Evolutionary conservation across 2,113 vertebrate genomes (phyloP).

Genomic region (Psettodes erumei): DNA sequence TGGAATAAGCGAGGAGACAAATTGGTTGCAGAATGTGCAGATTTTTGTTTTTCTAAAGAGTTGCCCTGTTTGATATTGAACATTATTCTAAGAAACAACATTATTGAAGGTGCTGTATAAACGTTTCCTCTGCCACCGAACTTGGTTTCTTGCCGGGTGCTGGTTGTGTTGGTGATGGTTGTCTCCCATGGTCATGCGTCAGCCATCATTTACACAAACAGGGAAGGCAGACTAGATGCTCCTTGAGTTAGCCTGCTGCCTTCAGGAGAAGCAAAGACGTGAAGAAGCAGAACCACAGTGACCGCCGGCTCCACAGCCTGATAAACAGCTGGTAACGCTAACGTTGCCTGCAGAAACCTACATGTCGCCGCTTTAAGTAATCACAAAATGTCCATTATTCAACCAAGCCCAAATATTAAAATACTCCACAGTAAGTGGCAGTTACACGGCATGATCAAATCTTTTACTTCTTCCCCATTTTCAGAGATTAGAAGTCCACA

Average conservation of each 20-base stretch:
- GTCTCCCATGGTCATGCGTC: no score
- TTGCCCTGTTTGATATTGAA: slow-evolving; percentile 6
- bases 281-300: no score
- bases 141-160: no score
- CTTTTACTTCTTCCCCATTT: slow-evolving; percentile 26
- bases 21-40: neutral
- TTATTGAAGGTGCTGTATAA: no score
- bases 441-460: slow-evolving; percentile 33
- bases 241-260: no score
- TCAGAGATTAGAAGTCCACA: slow-evolving; percentile 35
- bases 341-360: neutral
- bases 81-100: neutral
- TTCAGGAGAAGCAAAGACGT: no score
- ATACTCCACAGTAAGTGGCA: slow-evolving; percentile 7
- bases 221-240: no score
- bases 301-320: no score
- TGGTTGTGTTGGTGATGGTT: no score
- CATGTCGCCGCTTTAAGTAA: neutral
- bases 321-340: no score
- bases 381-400: neutral
- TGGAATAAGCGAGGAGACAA: neutral
- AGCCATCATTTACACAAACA: no score
- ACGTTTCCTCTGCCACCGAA: no score
- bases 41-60: neutral
- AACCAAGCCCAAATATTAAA: slow-evolving; percentile 2